Percentiles rank a stretch among this genome's conserved stretches.
phyloP scores from a whole-genome alignment of 2,888 invertebrate species.

The Dioctria linearis region DNA sequence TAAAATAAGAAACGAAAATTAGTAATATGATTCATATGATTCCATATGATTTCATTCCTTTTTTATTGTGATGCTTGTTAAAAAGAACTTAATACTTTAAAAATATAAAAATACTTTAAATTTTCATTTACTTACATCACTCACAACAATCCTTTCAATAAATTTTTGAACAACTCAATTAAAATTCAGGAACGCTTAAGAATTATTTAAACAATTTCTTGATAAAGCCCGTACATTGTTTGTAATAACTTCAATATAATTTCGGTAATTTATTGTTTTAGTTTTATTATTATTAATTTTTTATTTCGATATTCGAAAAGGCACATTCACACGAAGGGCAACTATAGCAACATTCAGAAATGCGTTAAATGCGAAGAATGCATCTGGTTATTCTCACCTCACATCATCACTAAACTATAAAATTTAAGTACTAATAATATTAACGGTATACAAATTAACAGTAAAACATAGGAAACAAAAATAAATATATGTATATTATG shows the following conservation, averaged over 20 bases:
- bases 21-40: no score
- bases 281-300: neutral
- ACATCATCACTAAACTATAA: neutral
- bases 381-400: neutral
- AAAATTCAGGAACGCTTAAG: conserved; percentile 17
- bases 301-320: conserved; percentile 34
- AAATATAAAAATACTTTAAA: conserved; percentile 1
- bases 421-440: conserved; percentile 29
- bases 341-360: conserved; percentile 23
- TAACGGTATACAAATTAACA: conserved; percentile 22
- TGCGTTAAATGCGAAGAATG: conserved; percentile 1
- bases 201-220: neutral
- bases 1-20: no score
- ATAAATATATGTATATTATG: conserved; percentile 14
- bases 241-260: conserved; percentile 10
- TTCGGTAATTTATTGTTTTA: no score
- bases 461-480: conserved; percentile 16
- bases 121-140: no score
- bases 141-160: conserved; percentile 16
- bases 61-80: conserved; percentile 30
- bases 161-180: conserved; percentile 2
- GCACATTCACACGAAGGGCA: conserved; percentile 38
- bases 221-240: conserved; percentile 4
- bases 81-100: conserved; percentile 7
- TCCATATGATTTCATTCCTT: no score